Evolutionary conservation across 1,140 invertebrate genomes (phyloP), one percentile per base, ranked within the genome.

Genomic region (Ganaspis sp.): DNA sequence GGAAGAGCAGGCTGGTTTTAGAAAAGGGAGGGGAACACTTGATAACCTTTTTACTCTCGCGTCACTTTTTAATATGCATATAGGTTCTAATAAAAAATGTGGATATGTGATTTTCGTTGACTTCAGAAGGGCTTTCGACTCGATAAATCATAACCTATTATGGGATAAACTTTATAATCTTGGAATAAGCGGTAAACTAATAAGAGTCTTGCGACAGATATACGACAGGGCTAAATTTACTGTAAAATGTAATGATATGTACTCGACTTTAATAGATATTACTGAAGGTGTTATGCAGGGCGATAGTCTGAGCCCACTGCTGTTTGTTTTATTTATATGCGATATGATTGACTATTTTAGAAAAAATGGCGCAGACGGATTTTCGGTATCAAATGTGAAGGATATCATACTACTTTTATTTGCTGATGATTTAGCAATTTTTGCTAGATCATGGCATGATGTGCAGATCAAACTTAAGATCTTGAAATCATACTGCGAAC

Each of bases 201-300:
- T 86, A 15, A 53, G 45, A 9, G 70, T 84, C 0, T n/a, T 86
- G 0, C 72, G 42, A 45, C 64, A 19, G 0, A 12, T 86, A 5
- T 87, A 87, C 38, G 42, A 77, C n/a, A 72, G 80, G 9, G 77
- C 81, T 0, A 38, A 53, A 12, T 79, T 80, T 23, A 29, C 54
- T 26, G 54, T 82, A 23, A 76, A 75, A 72, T 15, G 38, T 21
- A 69, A 74, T 34, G 34, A 70, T 23, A 8, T 9, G 1, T 23
- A 76, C 40, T 71, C 71, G 9, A 12, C 26, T 12, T 19, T 54
- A 58, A 40, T 40, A 23, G 58, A 79, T 29, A 38, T 86, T 0
- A 73, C 83, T 0, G 77, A 79, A 19, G 85, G 84, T 0, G 75
- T 84, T 0, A 64, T 80, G 3, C 84, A 85, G 42, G 84, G 85